phyloP scores from a whole-genome alignment of 2,113 vertebrate species.

The Anser cygnoides region DNA sequence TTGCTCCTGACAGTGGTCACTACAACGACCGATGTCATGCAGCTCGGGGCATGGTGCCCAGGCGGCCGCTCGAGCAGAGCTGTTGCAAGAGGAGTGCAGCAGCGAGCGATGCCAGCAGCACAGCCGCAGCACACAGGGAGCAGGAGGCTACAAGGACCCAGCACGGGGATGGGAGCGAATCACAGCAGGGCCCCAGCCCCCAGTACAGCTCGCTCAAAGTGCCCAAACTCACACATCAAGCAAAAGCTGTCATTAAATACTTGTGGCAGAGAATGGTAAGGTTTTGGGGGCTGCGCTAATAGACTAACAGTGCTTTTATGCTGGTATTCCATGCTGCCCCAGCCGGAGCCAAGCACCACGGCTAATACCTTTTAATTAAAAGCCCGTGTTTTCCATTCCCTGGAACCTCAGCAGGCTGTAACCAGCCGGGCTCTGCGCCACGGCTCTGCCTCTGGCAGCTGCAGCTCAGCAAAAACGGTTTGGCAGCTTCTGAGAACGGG shows the following conservation, averaged over 20 bases:
- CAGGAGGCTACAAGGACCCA: background rate
- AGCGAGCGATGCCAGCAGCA: background rate
- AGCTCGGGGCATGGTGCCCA: too few relatives aligned
- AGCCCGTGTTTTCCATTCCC: background rate
- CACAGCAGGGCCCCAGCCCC: background rate
- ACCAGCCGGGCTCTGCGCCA: background rate
- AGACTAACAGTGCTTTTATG: background rate
- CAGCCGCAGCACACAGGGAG: background rate
- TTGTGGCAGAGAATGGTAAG: background rate
- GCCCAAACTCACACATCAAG: background rate
- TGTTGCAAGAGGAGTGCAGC: background rate
- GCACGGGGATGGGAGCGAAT: background rate
- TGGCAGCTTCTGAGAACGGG: background rate
- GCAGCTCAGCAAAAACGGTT: background rate
- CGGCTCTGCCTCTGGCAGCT: background rate
- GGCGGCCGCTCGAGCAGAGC: background rate
- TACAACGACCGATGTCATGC: too few relatives aligned
- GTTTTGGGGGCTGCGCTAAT: too few relatives aligned
- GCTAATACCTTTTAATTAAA: background rate
- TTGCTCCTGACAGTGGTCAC: too few relatives aligned
- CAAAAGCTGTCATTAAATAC: background rate
- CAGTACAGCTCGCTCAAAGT: too few relatives aligned
- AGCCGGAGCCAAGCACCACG: background rate
- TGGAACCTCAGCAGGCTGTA: background rate
- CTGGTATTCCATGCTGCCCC: background rate